Evolutionary conservation across 2,888 invertebrate genomes (phyloP), one percentile per base, ranked within the genome.

Genomic region (Dione vanillae): DNA sequence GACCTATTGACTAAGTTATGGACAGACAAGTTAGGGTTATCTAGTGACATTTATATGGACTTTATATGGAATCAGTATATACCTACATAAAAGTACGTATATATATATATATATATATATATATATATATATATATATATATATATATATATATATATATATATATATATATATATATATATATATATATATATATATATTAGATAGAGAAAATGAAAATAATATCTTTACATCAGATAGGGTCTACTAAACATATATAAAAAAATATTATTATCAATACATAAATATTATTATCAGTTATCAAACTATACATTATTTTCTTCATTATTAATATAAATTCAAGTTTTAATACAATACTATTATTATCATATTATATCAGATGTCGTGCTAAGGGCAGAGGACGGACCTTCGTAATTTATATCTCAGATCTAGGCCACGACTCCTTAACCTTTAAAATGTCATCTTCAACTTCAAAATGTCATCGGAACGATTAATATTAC

Each of bases 1-100:
- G 78, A 76, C 76, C 78, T 65, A 74, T 72, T 73, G 70, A 56
- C 70, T 67, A 72, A 59, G 35, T 56, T 62, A 64, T 45, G 27
- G 35, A 19, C 49, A 69, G 35, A 19, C 52, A 20, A 27, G 37
- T 2, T 65, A 40, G 41, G 14, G 49, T 27, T 40, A 19, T 51
- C 58, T 20, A 47, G 37, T 51, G 49, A 67, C 41, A 59, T 49
- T 9, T 59, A 27, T 49, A 20, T 35, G 16, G 16, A n/a, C 10
- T 16, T 47, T 47, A 11, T n/a, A 37, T 54, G 37, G n/a, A 37
- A 11, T 1, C 19, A 10, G 41, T n/a, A 16, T 16, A 54, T 56
- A 35, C 37, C n/a, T 35, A 37, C 19, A 20, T 51, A 51, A 5
- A 12, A 12, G 20, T 12, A 51, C 12, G 11, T 51, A 19, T 16